Conservation (phyloP, 2,113 vertebrate genomes). For the Caracal caracal region DNA sequence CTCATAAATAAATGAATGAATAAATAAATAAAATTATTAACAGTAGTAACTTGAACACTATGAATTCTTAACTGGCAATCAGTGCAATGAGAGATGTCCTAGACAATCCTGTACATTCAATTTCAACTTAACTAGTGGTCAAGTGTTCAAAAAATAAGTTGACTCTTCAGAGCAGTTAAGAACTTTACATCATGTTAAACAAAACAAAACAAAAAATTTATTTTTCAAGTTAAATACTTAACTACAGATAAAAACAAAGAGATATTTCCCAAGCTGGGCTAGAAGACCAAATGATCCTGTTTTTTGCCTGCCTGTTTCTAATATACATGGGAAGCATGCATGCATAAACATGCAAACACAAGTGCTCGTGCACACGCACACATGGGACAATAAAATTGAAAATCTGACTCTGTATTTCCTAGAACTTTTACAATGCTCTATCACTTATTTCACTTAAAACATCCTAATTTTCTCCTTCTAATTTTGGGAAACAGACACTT, state of each 20-base stretch:
- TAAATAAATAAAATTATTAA: not conserved
- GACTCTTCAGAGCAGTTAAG: not conserved
- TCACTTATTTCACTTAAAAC: not conserved
- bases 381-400: not conserved
- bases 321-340: not conserved
- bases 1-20: too few species aligned
- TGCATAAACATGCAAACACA: not conserved
- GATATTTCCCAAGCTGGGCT: not conserved
- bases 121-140: not conserved
- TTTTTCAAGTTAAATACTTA: not conserved
- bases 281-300: not conserved
- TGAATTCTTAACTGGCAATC: not conserved
- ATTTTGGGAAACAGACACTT: constrained; percentile 73
- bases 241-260: not conserved
- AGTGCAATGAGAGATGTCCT: accelerated
- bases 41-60: not conserved
- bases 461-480: not conserved
- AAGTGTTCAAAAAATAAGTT: not conserved
- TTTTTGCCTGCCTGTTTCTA: not conserved
- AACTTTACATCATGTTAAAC: not conserved
- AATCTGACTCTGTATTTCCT: not conserved
- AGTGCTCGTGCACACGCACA: not conserved
- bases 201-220: not conserved
- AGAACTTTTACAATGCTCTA: not conserved
- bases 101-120: not conserved